A percentile compares a stretch with the other conserved stretches of the same genome.
Conservation (phyloP, 2,113 vertebrate genomes). For the Heteronetta atricapilla region DNA sequence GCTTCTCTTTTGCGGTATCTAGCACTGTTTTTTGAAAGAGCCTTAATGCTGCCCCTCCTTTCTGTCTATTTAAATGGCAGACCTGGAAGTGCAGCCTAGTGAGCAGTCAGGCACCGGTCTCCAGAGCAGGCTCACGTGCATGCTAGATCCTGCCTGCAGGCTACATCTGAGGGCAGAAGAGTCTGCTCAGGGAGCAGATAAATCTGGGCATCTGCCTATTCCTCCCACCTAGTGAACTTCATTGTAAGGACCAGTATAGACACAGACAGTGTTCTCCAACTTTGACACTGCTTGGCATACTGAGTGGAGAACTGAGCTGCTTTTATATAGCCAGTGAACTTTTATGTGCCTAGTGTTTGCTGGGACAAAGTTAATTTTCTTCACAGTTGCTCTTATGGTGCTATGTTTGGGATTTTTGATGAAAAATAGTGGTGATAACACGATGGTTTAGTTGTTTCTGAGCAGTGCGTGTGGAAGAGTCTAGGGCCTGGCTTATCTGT, state of each 20-base stretch:
- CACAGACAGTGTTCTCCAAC: neutral
- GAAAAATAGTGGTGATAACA: no score
- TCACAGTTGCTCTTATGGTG: no score
- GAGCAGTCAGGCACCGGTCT: neutral
- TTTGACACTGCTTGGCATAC: neutral
- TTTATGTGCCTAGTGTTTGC: neutral
- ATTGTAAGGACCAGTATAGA: neutral
- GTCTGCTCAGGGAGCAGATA: neutral
- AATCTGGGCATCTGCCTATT: neutral
- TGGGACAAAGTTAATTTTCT: no score
- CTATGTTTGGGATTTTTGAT: no score
- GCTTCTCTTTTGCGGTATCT: neutral
- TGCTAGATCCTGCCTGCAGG: neutral
- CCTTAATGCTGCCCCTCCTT: neutral
- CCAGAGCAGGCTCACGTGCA: rapidly evolving
- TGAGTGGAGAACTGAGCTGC: neutral
- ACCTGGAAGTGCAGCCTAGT: neutral
- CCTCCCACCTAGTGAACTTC: neutral
- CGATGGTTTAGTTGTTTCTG: no score
- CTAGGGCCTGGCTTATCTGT: no score
- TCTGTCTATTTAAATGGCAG: neutral
- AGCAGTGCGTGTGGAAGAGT: no score
- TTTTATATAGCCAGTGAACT: neutral
- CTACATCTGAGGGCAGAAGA: neutral
- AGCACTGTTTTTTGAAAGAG: neutral